Evolutionary conservation across 2,113 vertebrate species (phyloP).

Genomic region (Agapornis roseicollis): DNA sequence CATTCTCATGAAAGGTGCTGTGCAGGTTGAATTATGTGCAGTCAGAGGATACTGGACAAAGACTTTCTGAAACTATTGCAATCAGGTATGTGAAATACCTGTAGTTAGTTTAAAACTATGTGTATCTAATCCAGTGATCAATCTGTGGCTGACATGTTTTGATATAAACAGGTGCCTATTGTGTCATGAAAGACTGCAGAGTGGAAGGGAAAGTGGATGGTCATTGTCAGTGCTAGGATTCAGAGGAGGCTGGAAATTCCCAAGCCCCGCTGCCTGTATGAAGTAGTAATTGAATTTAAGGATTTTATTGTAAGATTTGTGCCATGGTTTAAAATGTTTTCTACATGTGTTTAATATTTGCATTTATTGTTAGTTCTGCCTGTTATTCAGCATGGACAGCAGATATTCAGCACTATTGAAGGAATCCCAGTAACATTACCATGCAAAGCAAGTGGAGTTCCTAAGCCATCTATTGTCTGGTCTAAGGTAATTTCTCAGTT

Average conservation of each 20-base stretch:
- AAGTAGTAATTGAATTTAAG: not conserved
- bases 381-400: conserved; percentile 91
- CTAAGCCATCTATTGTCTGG: conserved; percentile 88
- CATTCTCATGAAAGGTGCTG: not conserved
- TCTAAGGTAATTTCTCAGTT: conserved; percentile 81
- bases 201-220: not conserved
- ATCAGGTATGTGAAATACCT: not conserved
- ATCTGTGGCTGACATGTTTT: not conserved
- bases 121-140: not conserved
- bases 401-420: conserved; percentile 94
- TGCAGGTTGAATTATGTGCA: not conserved
- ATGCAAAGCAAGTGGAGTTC: conserved; percentile 87
- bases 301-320: not conserved
- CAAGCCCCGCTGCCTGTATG: not conserved
- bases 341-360: not conserved
- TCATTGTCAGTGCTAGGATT: not conserved
- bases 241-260: not conserved
- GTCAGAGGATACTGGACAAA: not conserved
- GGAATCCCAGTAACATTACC: conserved; percentile 85
- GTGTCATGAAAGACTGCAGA: not conserved
- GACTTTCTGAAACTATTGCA: not conserved
- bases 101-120: accelerated
- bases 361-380: conserved; percentile 82
- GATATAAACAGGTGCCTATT: not conserved
- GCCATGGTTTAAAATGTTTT: not conserved